Conservation (phyloP, 2,888 invertebrate species). For the Lithophane semibrunnea region DNA sequence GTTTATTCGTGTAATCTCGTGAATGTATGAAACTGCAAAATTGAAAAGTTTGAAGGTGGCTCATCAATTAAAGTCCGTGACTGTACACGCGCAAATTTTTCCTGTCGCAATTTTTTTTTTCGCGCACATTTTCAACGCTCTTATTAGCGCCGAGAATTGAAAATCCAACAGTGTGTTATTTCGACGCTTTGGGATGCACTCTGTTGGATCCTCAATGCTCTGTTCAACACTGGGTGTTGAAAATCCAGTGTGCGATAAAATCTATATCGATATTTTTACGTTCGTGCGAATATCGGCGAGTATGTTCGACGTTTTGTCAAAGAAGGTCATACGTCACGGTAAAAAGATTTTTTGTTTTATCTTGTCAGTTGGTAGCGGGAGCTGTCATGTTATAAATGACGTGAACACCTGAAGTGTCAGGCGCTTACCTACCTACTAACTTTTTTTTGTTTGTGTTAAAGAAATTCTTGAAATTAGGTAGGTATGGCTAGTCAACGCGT, state of each 20-base stretch:
- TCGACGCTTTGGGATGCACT: not conserved
- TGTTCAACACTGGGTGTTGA: not conserved
- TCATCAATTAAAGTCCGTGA: too few species aligned
- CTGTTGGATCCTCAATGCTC: not conserved
- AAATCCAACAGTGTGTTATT: not conserved
- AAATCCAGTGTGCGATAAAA: not conserved
- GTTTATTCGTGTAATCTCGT: too few species aligned
- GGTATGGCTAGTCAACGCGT: not conserved
- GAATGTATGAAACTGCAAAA: too few species aligned
- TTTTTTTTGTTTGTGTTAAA: not conserved
- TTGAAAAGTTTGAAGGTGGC: too few species aligned
- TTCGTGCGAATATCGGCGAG: not conserved
- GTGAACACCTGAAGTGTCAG: slow-evolving; percentile 13
- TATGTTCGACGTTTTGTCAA: slow-evolving; percentile 13
- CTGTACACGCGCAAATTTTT: not conserved
- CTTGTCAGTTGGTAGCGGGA: slow-evolving; percentile 37
- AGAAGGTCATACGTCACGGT: not conserved
- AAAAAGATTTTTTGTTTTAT: slow-evolving; percentile 12
- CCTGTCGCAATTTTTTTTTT: not conserved
- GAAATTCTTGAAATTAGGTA: not conserved
- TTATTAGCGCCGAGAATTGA: not conserved
- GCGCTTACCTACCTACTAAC: not conserved
- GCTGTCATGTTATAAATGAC: slow-evolving; percentile 29
- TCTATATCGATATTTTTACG: not conserved
- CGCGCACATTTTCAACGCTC: not conserved